Conservation (phyloP, 2,113 vertebrate genomes). For the Onychostoma macrolepis region DNA sequence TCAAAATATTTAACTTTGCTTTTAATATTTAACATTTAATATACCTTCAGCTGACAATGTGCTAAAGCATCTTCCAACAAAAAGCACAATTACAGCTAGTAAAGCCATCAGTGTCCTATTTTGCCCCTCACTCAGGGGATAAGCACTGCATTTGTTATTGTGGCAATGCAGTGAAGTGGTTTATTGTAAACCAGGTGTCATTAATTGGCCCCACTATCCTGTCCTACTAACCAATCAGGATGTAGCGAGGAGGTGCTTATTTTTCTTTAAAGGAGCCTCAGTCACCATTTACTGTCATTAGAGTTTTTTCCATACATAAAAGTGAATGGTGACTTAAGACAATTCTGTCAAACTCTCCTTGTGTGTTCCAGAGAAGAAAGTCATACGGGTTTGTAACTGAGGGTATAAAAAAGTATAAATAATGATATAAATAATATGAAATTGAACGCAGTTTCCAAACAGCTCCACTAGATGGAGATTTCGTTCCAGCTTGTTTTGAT, state of each 20-base stretch:
- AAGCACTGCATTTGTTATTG: neutral
- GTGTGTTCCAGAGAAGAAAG: neutral
- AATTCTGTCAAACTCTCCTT: neutral
- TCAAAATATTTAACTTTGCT: neutral
- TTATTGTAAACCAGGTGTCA: conserved; percentile 19
- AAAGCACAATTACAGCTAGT: conserved; percentile 7
- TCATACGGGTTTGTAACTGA: neutral
- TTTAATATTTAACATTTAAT: neutral
- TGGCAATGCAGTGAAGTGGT: neutral
- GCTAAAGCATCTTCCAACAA: neutral
- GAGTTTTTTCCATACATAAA: neutral
- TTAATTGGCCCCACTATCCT: neutral
- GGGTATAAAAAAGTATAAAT: neutral
- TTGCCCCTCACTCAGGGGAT: neutral
- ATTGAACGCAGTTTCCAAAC: neutral
- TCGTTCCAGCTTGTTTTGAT: neutral
- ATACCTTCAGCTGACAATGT: conserved; percentile 34
- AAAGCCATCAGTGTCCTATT: conserved; percentile 23
- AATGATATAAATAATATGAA: no score
- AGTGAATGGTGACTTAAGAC: neutral
- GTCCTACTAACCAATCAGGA: neutral
- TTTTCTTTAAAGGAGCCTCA: neutral
- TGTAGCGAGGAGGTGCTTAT: neutral
- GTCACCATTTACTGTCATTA: neutral
- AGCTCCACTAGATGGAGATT: neutral